Conservation (phyloP, 2,888 invertebrate species). For the Microctonus hyperodae region DNA sequence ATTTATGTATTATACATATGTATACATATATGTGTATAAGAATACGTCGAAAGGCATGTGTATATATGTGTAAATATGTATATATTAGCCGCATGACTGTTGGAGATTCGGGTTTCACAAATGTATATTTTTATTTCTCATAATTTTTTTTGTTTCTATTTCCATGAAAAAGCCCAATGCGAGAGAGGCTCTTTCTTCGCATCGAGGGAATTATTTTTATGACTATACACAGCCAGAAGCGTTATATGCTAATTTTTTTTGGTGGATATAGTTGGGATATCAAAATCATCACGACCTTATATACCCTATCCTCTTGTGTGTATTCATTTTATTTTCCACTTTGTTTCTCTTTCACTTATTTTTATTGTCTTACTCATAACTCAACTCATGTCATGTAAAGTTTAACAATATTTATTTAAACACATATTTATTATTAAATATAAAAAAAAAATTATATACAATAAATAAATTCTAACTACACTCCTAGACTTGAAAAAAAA, state of each 20-base stretch:
- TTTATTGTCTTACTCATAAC: not conserved
- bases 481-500: not conserved
- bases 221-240: slow-evolving; percentile 43
- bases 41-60: slow-evolving; percentile 1
- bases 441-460: not conserved
- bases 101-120: slow-evolving; percentile 41
- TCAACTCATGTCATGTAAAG: not conserved
- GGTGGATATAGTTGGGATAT: slow-evolving; percentile 43
- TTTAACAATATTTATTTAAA: not conserved
- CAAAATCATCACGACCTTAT: slow-evolving; percentile 31
- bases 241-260: slow-evolving; percentile 52
- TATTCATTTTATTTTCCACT: slow-evolving; percentile 6
- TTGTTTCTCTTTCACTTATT: slow-evolving; percentile 2
- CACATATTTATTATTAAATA: not conserved
- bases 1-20: not conserved
- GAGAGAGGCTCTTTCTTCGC: slow-evolving; percentile 20
- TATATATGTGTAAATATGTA: slow-evolving; percentile 22
- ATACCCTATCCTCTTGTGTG: slow-evolving; percentile 18
- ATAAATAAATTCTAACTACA: not conserved
- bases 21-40: not conserved
- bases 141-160: slow-evolving; percentile 29
- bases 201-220: slow-evolving; percentile 40
- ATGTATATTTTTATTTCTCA: slow-evolving; percentile 36
- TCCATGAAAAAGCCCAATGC: slow-evolving; percentile 41
- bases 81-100: slow-evolving; percentile 26